These are phyloP conservation scores for Oreochromis spilurus DNA, from an alignment of 2,113 vertebrate species.

Conservation along the genomic window DNA sequence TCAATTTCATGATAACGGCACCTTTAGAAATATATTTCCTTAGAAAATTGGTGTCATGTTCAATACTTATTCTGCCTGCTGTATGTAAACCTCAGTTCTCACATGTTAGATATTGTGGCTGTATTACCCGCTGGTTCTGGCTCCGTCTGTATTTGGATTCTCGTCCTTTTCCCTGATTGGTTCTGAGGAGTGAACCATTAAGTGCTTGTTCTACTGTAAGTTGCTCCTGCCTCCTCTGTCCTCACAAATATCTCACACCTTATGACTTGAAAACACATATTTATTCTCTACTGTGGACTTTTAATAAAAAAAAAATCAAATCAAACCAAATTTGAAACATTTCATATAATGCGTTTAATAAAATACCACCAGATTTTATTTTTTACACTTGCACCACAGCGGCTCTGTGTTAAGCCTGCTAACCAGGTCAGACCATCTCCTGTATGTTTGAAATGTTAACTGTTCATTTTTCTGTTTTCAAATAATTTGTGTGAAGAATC, in stretches of 20 bases:
- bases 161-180: no score
- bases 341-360: not conserved
- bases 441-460: not conserved
- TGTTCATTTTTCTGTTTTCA: not conserved
- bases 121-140: no score
- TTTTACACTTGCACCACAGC: not conserved
- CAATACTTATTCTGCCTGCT: accelerated
- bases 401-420: not conserved
- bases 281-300: not conserved
- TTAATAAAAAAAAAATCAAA: not conserved
- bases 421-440: not conserved
- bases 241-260: no score
- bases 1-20: not conserved
- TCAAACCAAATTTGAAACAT: not conserved
- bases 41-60: not conserved
- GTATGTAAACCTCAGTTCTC: not conserved
- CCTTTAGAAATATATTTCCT: not conserved
- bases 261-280: not conserved
- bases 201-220: no score
- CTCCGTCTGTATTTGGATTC: no score
- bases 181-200: no score
- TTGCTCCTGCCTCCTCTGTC: no score
- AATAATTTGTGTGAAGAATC: accelerated
- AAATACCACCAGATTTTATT: not conserved
- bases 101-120: not conserved